A percentile compares a stretch with the other conserved stretches of the same genome.
These are phyloP conservation scores for Daboia siamensis DNA, from an alignment of 2,113 vertebrate genomes.

Conservation along the genomic window DNA sequence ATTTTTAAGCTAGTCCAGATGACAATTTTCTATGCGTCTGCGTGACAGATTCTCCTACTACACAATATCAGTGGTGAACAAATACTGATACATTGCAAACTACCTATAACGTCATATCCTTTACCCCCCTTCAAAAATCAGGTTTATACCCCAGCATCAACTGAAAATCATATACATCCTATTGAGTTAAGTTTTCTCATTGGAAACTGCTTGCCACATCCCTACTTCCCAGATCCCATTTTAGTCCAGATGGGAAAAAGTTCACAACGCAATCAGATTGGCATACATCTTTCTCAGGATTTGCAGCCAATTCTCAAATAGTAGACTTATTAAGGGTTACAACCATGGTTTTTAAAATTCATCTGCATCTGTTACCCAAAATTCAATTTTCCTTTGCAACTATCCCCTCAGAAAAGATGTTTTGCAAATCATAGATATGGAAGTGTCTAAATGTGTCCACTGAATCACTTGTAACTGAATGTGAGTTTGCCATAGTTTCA, in stretches of 20 bases:
- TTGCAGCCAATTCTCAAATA: not conserved
- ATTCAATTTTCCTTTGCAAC: not conserved
- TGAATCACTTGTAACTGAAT: not conserved
- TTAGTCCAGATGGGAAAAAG: not conserved
- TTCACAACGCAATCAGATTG: not conserved
- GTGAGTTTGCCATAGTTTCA: not conserved
- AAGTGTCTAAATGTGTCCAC: not conserved
- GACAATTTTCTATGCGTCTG: too few relatives aligned
- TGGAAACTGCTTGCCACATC: not conserved
- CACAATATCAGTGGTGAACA: too few relatives aligned
- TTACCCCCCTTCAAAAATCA: too few relatives aligned
- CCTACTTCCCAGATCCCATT: not conserved
- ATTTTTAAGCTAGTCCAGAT: too few relatives aligned
- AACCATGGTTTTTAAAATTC: not conserved
- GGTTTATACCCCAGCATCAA: too few relatives aligned
- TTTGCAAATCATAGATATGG: not conserved
- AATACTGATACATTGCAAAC: too few relatives aligned
- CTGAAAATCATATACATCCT: too few relatives aligned
- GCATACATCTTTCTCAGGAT: not conserved
- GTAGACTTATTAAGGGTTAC: not conserved
- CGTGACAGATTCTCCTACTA: too few relatives aligned
- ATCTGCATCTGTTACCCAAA: not conserved
- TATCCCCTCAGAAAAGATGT: not conserved
- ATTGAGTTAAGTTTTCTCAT: not conserved
- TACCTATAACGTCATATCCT: too few relatives aligned